These are phyloP conservation scores for Euphonia xanthogaster DNA, from an alignment of 2,797 vertebrate species.

Conservation along the genomic window DNA sequence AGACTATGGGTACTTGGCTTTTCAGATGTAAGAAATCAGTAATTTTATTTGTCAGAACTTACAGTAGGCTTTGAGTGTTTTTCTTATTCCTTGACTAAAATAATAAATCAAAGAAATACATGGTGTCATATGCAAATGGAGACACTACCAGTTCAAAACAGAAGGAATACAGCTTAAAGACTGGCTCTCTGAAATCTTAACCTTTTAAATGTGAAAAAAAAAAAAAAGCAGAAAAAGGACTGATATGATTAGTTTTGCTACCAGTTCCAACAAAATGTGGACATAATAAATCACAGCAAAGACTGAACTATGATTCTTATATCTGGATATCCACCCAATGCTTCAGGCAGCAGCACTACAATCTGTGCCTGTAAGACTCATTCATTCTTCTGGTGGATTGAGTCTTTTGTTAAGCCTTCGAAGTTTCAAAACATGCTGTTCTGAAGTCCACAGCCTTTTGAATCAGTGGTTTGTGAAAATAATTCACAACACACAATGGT, in stretches of 20 bases:
- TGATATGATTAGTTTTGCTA: neutral
- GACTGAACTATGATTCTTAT: neutral
- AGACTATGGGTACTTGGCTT: neutral
- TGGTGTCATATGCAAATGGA: neutral
- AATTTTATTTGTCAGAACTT: slow-evolving; percentile 7
- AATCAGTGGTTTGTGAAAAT: neutral
- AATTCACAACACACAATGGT: neutral
- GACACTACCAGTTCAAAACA: neutral
- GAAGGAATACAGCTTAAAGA: neutral
- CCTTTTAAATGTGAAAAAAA: neutral
- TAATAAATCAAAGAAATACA: slow-evolving; percentile 10
- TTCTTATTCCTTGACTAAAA: slow-evolving; percentile 1
- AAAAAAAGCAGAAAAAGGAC: neutral
- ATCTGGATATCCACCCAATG: neutral
- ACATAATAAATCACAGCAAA: neutral
- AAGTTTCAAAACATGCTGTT: neutral
- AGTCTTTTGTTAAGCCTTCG: neutral
- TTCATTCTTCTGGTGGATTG: neutral
- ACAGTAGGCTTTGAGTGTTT: neutral
- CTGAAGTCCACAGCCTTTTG: neutral
- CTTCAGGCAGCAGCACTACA: neutral
- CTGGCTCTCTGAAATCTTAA: neutral
- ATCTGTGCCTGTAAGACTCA: neutral
- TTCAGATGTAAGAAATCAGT: neutral
- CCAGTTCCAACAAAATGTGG: neutral